These are phyloP conservation scores for Lethenteron reissneri DNA, from an alignment of 2,113 vertebrate species.

Conservation along the genomic window DNA sequence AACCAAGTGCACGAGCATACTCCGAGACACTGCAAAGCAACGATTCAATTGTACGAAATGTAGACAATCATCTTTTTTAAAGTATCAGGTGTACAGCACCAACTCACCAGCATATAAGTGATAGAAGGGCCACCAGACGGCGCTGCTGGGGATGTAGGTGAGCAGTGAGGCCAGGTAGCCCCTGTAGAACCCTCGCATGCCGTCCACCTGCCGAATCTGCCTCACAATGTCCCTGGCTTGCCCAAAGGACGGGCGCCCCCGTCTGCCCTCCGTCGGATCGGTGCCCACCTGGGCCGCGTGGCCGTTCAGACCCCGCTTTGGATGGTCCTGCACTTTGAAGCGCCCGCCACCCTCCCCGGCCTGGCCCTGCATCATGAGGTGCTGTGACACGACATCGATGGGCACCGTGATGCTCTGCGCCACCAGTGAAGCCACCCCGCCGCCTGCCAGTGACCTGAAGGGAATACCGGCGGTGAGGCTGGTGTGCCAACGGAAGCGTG, in stretches of 20 bases:
- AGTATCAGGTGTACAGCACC: too few relatives aligned
- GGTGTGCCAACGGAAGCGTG: background rate
- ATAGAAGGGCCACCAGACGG: conserved; percentile 9
- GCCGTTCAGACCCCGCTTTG: too few relatives aligned
- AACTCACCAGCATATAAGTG: conserved; percentile 9
- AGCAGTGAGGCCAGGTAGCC: conserved; percentile 7
- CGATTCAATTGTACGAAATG: background rate
- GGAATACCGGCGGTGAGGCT: conserved; percentile 3
- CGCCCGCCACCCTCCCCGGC: background rate
- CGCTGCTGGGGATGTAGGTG: conserved; percentile 8
- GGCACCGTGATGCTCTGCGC: conserved; percentile 7
- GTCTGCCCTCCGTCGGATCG: too few relatives aligned
- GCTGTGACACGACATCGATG: conserved; percentile 7
- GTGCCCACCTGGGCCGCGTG: too few relatives aligned
- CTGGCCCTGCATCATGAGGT: conserved; percentile 7
- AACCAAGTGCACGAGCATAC: background rate
- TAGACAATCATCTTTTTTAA: background rate
- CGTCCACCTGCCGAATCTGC: conserved; percentile 7
- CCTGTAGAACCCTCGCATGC: conserved; percentile 8
- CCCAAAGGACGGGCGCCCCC: background rate
- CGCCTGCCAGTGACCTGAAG: background rate
- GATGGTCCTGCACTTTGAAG: background rate
- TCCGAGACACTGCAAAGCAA: background rate
- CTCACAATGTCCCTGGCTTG: conserved; percentile 1
- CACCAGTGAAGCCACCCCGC: background rate